Evolutionary conservation across 2,113 vertebrate species (phyloP).

Genomic region (Onychorhynchus coronatus): DNA sequence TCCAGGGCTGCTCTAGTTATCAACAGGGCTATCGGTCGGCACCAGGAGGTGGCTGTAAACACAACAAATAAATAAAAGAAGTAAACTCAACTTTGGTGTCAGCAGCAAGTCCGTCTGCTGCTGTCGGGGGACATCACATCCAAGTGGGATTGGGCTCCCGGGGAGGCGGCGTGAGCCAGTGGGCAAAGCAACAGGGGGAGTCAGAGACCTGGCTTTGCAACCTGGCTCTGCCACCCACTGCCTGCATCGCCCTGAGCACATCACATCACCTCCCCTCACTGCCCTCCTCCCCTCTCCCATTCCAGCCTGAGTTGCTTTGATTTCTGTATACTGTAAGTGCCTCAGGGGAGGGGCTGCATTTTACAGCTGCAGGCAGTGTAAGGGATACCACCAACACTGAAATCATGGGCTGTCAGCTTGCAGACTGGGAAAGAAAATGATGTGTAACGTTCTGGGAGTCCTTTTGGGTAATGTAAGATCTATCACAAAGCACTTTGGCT

Average conservation of each 20-base stretch:
- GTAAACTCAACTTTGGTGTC: neutral
- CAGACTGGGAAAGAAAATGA: neutral
- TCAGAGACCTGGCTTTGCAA: slow-evolving; percentile 46
- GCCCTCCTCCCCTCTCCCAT: neutral
- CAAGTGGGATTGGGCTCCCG: neutral
- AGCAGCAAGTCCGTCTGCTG: neutral
- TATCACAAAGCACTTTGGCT: slow-evolving; percentile 25
- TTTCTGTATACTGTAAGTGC: neutral
- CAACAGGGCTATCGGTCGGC: rapidly evolving
- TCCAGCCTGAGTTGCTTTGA: neutral
- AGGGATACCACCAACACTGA: neutral
- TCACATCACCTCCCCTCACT: neutral
- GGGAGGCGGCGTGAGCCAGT: neutral
- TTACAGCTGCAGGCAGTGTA: neutral
- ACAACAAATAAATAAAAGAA: neutral
- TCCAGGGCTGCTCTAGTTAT: neutral
- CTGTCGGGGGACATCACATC: neutral
- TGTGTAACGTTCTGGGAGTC: neutral
- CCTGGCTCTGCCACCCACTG: neutral
- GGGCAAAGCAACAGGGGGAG: slow-evolving; percentile 60
- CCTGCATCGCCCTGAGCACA: neutral
- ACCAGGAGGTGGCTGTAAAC: neutral
- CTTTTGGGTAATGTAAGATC: neutral
- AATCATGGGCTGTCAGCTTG: neutral
- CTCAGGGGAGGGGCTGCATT: neutral